A percentile compares a stretch with the other conserved stretches of the same genome.
These are phyloP conservation scores for Lumbricus terrestris DNA, from an alignment of 2,888 invertebrate species.

Conservation along the genomic window DNA sequence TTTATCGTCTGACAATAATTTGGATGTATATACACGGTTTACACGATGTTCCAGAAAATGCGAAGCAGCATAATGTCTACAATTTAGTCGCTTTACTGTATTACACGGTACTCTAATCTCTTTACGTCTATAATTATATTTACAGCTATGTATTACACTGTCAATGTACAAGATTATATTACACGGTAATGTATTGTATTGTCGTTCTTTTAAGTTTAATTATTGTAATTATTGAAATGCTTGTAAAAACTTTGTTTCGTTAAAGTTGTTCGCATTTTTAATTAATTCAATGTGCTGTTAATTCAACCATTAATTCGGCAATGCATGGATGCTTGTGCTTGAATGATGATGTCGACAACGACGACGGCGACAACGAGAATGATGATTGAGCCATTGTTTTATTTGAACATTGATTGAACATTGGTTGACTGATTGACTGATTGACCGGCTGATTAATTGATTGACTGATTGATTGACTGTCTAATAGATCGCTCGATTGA, in stretches of 20 bases:
- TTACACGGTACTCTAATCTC: background rate
- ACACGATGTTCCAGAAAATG: background rate
- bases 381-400: background rate
- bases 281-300: too few species aligned
- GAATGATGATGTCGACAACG: background rate
- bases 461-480: too few species aligned
- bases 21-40: too few species aligned
- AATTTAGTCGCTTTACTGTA: background rate
- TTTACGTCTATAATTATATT: background rate
- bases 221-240: background rate
- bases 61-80: background rate
- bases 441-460: too few species aligned
- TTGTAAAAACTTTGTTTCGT: background rate
- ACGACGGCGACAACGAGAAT: background rate
- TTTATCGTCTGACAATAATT: background rate
- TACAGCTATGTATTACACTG: background rate
- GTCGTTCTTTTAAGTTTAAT: too few species aligned
- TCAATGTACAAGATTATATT: background rate
- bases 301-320: background rate
- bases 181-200: too few species aligned
- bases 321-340: background rate
- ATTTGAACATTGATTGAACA: too few species aligned
- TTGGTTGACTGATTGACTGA: too few species aligned
- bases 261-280: too few species aligned
- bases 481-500: too few species aligned